Base-by-base conservation (phyloP, 2,888 invertebrate species). In the Myopa tessellatipennis region DNA sequence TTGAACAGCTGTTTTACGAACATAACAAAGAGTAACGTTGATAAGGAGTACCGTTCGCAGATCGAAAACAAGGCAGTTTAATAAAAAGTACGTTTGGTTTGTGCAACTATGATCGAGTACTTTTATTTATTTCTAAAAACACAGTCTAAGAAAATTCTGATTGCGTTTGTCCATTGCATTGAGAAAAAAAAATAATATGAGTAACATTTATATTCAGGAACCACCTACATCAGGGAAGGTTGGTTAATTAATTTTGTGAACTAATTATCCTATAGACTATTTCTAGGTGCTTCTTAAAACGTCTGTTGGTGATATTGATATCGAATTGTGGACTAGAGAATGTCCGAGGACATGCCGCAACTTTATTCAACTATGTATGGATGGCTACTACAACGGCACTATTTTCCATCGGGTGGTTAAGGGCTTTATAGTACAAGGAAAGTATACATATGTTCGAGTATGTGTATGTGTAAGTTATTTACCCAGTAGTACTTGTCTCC, bases 261-360 rank as follows among this genome's bases (percentile, higher is more conserved):
- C 1, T 7, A 40, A 36, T 50, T 26, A 14, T 55, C n/a, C 12
- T 18, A 10, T 45, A 10, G 4, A 38, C 26, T 5, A 14, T 34
- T 55, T 74, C 12, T 26, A 98, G 98, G 96, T 99, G 55, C 90
- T 98, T 4, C 86, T 99, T 74, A 94, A 95, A 88, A 99, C 99
- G 4, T 92, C 96, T 60, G 96, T 95, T 0, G 99, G 99, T 6
- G 98, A 99, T 85, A 96, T 99, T 80, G 99, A 99, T 85, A 93
- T 99, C 80, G 99, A 99, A 89, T 90, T 99, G 87, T 99, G 99
- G 99, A 93, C 98, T 0, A 96, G 96, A 87, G 99, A 99, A 90
- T 93, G 97, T 0, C 99, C 99, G 0, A 95, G 96, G 89, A 97
- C 99, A 6, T 95, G 95, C 83, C 91, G 95, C 80, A 97, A 98